Conservation (phyloP, 2,113 vertebrate genomes). For the Laticauda colubrina region DNA sequence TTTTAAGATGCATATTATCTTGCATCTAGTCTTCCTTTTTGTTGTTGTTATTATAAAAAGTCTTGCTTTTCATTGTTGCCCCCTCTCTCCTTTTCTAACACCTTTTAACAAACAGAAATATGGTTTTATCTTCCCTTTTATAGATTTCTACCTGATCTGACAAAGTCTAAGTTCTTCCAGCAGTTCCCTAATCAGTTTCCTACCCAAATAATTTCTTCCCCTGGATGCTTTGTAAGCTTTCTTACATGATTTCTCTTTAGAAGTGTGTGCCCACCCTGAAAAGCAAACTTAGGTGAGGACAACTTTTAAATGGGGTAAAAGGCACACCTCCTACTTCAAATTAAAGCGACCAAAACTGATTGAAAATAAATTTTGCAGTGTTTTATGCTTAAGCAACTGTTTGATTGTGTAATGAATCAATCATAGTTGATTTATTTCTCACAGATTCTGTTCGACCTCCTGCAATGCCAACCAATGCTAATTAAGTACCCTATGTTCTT, state of each 20-base stretch:
- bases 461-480: background rate
- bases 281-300: background rate
- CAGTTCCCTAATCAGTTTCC: background rate
- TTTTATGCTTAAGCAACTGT: constrained; percentile 7
- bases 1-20: constrained; percentile 15
- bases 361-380: background rate
- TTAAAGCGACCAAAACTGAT: background rate
- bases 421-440: constrained; percentile 17
- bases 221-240: background rate
- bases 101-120: constrained; percentile 11
- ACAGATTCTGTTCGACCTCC: background rate
- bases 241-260: background rate
- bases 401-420: constrained; percentile 9
- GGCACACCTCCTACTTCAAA: background rate
- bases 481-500: background rate
- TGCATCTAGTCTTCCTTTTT: background rate
- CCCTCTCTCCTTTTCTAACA: background rate
- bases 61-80: constrained; percentile 2
- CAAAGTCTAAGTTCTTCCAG: background rate
- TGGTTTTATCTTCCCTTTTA: background rate
- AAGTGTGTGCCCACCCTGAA: background rate
- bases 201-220: background rate
- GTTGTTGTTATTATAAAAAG: background rate
- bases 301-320: background rate
- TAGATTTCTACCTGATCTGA: background rate